Conservation (phyloP, 1,140 invertebrate species). For the Drosophila albomicans region DNA sequence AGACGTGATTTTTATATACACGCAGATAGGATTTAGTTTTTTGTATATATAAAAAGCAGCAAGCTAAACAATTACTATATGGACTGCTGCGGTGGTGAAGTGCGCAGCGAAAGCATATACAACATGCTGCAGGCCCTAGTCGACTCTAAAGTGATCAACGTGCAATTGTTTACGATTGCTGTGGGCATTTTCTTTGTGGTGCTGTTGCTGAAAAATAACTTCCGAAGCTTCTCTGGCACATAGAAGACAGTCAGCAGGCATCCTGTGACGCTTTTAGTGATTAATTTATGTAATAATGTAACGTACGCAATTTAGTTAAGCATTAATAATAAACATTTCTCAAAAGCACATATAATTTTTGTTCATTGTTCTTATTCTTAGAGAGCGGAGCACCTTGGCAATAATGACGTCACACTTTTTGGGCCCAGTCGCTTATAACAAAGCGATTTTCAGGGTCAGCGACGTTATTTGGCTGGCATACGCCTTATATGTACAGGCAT, state of each 20-base stretch:
- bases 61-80: slow-evolving; percentile 58
- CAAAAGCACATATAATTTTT: slow-evolving; percentile 36
- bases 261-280: slow-evolving; percentile 46
- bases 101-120: slow-evolving; percentile 77
- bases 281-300: slow-evolving; percentile 65
- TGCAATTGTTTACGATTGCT: slow-evolving; percentile 78
- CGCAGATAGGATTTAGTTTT: slow-evolving; percentile 31
- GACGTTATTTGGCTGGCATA: slow-evolving; percentile 22
- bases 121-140: slow-evolving; percentile 77
- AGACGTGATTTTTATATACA: slow-evolving; percentile 28
- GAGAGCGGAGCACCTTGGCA: slow-evolving; percentile 24
- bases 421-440: slow-evolving; percentile 41
- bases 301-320: slow-evolving; percentile 73
- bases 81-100: slow-evolving; percentile 79
- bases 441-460: slow-evolving; percentile 61
- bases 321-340: slow-evolving; percentile 58
- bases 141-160: slow-evolving; percentile 80
- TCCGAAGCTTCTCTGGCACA: slow-evolving; percentile 77
- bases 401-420: slow-evolving; percentile 68
- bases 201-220: slow-evolving; percentile 77
- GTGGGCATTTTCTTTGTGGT: slow-evolving; percentile 82
- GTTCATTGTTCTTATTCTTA: slow-evolving; percentile 52
- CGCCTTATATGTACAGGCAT: neutral
- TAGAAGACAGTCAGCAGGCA: slow-evolving; percentile 23
- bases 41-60: slow-evolving; percentile 31